Evolutionary conservation across 2,113 vertebrate genomes (phyloP), one percentile per base, ranked within the genome.

Genomic region (Brienomyrus brachyistius): DNA sequence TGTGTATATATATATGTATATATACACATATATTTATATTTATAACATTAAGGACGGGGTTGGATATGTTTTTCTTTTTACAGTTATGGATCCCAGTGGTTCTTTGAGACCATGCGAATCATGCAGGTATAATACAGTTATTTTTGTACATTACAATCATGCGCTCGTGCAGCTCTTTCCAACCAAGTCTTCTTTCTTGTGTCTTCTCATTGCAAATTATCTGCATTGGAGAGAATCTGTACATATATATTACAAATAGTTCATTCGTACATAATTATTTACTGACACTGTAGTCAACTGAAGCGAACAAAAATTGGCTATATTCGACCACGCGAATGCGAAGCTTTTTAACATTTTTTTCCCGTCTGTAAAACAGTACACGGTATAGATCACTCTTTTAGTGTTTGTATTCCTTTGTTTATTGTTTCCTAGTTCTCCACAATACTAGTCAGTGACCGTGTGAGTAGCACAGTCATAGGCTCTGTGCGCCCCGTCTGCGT

Each of bases 91-190:
- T 97, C 97, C 96, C 96, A 94, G 95, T 95, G 94, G 94, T 94
- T 96, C 95, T 96, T 97, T 96, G 96, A 97, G 97, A 98, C 98
- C 98, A 98, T 99, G 98, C 98, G 96, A 97, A 96, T 97, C 98
- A 99, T 99, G 98, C 98, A 99, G 96, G 96, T 97, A 96, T 97
- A 95, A 95, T 96, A 96, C 96, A 98, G 96, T 97, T 96, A 92
- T 90, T 97, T 99, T 98, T 99, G 96, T 99, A 99, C 98, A 99
- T 97, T 99, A 99, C 98, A 99, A 99, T 99, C 98, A 99, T 99
- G 98, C 98, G 96, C 96, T 98, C 98, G 98, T 99, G 98, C 98
- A 99, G 97, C 96, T 95, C 94, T 97, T 95, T 94, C 52, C 40
- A 27, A 48, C 92, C 77, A 23, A 90, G 91, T 92, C 92, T 90